Base-by-base conservation (phyloP, 2,888 invertebrate species). In the Drosophila kokeensis region DNA sequence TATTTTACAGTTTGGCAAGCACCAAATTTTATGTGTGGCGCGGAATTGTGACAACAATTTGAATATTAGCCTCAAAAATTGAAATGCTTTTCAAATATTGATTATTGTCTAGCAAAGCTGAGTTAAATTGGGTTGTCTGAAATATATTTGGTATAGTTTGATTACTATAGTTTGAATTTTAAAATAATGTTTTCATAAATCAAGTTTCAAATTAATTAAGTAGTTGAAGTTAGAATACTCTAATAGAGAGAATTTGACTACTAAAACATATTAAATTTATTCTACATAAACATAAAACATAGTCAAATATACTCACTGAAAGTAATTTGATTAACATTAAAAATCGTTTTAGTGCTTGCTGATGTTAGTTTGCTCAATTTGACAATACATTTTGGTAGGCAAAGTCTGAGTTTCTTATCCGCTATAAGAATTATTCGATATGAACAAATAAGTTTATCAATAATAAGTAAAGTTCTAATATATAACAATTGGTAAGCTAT, bases 1-100 rank as follows among this genome's bases (percentile, higher is more conserved):
- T 30, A 1, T 57, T n/a, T 2, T 6, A 65, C 58, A 74, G 85
- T 77, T 84, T 55, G 8, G 1, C 15, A 38, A 11, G 13, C 27
- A 52, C 27, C 55, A 27, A 15, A 6, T 1, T 15, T 1, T 15
- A 3, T 18, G 2, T 24, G 11, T 32, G 27, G 29, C 55, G 38
- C 27, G 13, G 4, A 29, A 50, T 27, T 49, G 1, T 10, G 18
- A 18, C 48, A 48, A 8, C 21, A 8, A 24, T 27, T 49, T 10
- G 49, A 49, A 27, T 2, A 3, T 18, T 18, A 18, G 18, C 10
- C 10, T 10, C 10, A 2, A 5, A 18, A 49, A 18, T 5, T 10
- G 2, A 18, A 2, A 18, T 10, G 18, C 1, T 49, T 5, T 18
- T 27, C 8, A 27, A 27, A 27, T 11, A 2, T 30, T 36, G 1